Evolutionary conservation across 2,113 vertebrate species (phyloP).

Genomic region (Ptyas mucosa): DNA sequence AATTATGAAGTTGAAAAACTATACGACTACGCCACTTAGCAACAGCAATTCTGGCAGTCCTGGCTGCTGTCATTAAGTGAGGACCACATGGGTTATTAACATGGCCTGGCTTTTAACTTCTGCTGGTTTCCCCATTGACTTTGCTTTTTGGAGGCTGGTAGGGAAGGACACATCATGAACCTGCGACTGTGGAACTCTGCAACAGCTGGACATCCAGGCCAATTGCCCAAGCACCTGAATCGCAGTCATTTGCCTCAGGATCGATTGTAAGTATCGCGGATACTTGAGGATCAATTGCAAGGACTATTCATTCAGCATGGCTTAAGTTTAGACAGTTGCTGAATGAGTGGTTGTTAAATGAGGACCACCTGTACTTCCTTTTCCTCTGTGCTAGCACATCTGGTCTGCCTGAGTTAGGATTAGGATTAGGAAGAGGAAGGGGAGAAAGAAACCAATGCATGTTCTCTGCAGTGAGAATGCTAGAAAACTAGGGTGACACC

Average conservation of each 20-base stretch:
- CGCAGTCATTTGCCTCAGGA: background rate
- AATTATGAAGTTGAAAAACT: background rate
- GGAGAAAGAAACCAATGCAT: background rate
- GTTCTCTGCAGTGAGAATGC: background rate
- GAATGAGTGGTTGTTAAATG: background rate
- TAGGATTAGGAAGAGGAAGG: background rate
- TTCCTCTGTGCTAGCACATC: background rate
- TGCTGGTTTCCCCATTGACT: background rate
- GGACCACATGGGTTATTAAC: background rate
- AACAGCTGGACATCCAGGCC: background rate
- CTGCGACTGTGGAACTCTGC: background rate
- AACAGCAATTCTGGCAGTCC: background rate
- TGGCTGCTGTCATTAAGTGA: background rate
- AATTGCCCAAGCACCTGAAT: background rate
- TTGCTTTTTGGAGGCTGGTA: background rate
- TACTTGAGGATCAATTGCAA: background rate
- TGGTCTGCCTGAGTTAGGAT: background rate
- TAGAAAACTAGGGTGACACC: background rate
- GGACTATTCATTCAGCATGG: background rate
- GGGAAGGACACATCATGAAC: background rate
- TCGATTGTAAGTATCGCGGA: too few relatives aligned
- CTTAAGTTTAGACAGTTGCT: background rate
- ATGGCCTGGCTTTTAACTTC: background rate
- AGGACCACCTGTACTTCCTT: background rate
- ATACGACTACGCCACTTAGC: background rate